phyloP scores from a whole-genome alignment of 2,888 invertebrate species.

The Thysanoteuthis rhombus region DNA sequence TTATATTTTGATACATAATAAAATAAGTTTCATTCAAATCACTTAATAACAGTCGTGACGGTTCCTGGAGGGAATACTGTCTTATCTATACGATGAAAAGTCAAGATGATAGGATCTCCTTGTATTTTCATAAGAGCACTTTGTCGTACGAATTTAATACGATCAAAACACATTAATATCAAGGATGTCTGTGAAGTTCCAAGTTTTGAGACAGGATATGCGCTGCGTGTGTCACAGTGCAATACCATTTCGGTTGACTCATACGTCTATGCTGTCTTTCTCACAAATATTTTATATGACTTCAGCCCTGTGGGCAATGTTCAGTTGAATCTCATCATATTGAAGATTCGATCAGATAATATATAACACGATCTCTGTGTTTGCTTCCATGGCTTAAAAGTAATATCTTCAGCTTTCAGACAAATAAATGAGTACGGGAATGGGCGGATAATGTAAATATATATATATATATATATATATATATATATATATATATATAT shows the following conservation, averaged over 20 bases:
- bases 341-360: background rate
- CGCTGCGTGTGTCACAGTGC: background rate
- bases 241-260: background rate
- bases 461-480: background rate
- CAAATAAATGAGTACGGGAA: no score
- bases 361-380: background rate
- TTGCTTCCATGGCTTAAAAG: no score
- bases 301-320: background rate
- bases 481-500: background rate
- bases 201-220: background rate
- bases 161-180: background rate
- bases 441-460: background rate
- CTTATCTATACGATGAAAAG: background rate
- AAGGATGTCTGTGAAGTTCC: background rate
- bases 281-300: background rate
- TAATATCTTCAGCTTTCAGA: no score
- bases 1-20: no score
- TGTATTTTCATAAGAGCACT: background rate
- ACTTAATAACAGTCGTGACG: no score
- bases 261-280: background rate
- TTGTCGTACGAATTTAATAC: background rate
- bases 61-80: background rate
- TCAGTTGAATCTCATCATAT: background rate
- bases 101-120: background rate
- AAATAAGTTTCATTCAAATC: no score